Percentiles rank a stretch among this genome's conserved stretches.
Conservation (phyloP, 1,140 invertebrate species). For the Oreohelix idahoensis region DNA sequence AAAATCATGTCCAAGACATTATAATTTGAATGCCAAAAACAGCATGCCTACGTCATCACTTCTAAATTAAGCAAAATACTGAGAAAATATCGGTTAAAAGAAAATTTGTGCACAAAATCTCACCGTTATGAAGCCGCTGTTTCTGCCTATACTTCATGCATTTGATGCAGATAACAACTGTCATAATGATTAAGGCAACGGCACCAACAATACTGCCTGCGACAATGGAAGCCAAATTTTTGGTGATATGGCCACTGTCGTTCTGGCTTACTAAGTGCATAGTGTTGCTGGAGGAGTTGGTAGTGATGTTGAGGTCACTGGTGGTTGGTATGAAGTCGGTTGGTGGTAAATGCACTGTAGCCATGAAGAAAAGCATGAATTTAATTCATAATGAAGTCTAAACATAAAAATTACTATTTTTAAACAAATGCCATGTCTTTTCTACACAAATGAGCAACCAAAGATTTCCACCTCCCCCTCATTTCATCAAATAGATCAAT, state of each 20-base stretch:
- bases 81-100: not conserved
- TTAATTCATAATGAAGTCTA: not conserved
- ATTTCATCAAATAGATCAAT: too few species aligned
- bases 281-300: not conserved
- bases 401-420: too few species aligned
- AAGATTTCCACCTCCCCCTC: too few species aligned
- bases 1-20: too few species aligned
- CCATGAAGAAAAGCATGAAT: not conserved
- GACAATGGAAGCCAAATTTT: constrained; percentile 51
- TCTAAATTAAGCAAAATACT: not conserved
- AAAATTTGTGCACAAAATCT: not conserved
- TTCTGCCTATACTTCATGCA: constrained; percentile 37
- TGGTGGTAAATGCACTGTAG: not conserved
- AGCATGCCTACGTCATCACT: too few species aligned
- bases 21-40: too few species aligned
- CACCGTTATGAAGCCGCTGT: constrained; percentile 20
- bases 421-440: too few species aligned
- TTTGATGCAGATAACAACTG: constrained; percentile 47
- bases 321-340: not conserved
- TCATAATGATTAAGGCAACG: constrained; percentile 45
- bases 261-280: not conserved
- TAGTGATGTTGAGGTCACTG: not conserved
- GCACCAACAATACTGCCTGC: constrained; percentile 51
- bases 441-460: too few species aligned
- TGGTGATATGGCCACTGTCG: constrained; percentile 6